phyloP scores from a whole-genome alignment of 2,113 vertebrate species.

The Kobus ellipsiprymnus region DNA sequence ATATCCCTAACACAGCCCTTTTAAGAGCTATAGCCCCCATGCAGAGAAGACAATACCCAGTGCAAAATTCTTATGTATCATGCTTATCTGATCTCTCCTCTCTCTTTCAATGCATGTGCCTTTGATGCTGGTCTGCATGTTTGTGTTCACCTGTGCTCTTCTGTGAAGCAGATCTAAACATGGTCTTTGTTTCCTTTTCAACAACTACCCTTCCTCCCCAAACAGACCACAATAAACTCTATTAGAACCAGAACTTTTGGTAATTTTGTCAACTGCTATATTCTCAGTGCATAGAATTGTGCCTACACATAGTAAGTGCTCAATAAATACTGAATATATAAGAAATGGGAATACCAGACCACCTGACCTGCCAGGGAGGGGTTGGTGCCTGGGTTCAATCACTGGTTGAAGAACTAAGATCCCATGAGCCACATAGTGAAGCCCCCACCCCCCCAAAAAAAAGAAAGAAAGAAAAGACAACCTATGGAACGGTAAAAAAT shows the following conservation, averaged over 20 bases:
- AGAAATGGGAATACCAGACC: too few relatives aligned
- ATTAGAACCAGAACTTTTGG: background rate
- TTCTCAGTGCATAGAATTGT: background rate
- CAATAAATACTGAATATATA: background rate
- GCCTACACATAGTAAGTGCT: background rate
- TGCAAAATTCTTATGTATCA: background rate
- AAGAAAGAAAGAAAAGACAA: background rate
- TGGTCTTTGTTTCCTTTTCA: background rate
- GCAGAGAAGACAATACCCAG: background rate
- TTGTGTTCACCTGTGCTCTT: background rate
- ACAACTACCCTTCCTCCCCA: background rate
- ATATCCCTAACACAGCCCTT: background rate
- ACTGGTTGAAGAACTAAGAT: background rate
- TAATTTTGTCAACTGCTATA: background rate
- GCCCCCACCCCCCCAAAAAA: fast-evolving
- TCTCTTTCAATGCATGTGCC: background rate
- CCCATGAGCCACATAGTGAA: background rate
- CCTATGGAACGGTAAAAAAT: background rate
- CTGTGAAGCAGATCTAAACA: background rate
- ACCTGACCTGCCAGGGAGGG: background rate
- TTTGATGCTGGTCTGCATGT: background rate
- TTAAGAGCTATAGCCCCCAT: background rate
- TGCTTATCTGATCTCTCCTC: background rate
- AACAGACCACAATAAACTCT: background rate
- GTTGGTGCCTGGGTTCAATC: background rate